Conservation (phyloP, 2,888 invertebrate species). For the Lissonota sp. region DNA sequence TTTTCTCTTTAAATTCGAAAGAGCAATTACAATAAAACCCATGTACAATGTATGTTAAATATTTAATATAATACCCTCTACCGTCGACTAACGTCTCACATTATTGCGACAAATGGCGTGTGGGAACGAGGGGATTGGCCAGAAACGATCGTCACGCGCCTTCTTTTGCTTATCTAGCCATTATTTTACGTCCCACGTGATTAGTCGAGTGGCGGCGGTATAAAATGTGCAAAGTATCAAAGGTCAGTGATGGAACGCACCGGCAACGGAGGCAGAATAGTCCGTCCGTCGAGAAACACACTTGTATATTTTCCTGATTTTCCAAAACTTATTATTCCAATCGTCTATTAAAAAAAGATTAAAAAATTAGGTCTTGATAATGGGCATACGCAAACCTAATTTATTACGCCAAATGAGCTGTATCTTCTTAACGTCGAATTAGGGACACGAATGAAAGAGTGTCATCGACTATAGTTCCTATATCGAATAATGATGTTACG, state of each 20-base stretch:
- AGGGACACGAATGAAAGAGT: background rate
- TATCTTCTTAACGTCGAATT: slow-evolving; percentile 13
- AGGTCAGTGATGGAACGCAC: slow-evolving; percentile 53
- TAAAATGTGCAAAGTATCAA: slow-evolving; percentile 56
- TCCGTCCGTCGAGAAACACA: slow-evolving; percentile 24
- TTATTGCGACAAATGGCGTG: slow-evolving; percentile 3
- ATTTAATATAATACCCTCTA: background rate
- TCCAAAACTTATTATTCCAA: background rate
- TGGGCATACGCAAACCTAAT: slow-evolving; percentile 23
- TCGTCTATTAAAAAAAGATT: slow-evolving; percentile 35
- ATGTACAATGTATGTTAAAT: background rate
- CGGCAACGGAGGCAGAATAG: slow-evolving; percentile 14
- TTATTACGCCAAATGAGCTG: slow-evolving; percentile 22
- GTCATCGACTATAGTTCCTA: slow-evolving; percentile 12
- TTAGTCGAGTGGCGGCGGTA: slow-evolving; percentile 32
- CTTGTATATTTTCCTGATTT: slow-evolving; percentile 17
- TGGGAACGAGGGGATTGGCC: slow-evolving; percentile 37
- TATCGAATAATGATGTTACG: background rate
- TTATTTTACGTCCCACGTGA: slow-evolving; percentile 52
- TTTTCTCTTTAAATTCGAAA: background rate
- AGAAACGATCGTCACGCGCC: slow-evolving; percentile 42
- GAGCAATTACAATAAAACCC: background rate
- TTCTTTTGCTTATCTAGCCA: slow-evolving; percentile 56
- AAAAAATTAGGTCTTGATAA: slow-evolving; percentile 29
- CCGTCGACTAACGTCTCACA: slow-evolving; percentile 16